A percentile compares a stretch with the other conserved stretches of the same genome.
phyloP scores from a whole-genome alignment of 1,140 invertebrate species.

The Maconellicoccus hirsutus region DNA sequence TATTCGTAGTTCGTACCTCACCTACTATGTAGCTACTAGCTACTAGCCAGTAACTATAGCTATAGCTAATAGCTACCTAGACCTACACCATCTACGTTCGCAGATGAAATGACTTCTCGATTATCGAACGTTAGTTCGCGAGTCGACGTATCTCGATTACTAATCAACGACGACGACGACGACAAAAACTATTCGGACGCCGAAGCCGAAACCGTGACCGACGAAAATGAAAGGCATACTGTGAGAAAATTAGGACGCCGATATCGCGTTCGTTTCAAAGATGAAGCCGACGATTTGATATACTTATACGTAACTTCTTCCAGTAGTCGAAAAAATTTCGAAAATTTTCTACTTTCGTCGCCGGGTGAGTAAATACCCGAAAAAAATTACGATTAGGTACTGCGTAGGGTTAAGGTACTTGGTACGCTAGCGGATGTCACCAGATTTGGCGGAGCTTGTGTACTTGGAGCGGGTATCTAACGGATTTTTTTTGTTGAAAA shows the following conservation, averaged over 20 bases:
- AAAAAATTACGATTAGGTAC: too few species aligned
- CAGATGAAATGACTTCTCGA: neutral
- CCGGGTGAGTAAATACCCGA: constrained; percentile 22
- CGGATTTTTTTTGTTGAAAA: too few species aligned
- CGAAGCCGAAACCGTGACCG: neutral
- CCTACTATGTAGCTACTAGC: too few species aligned
- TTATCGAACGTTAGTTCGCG: neutral
- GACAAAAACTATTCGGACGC: too few species aligned
- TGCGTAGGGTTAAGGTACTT: too few species aligned
- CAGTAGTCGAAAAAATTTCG: constrained; percentile 14
- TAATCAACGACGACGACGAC: neutral
- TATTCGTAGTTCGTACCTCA: too few species aligned
- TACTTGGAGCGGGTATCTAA: too few species aligned
- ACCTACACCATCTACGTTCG: too few species aligned
- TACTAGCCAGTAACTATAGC: too few species aligned
- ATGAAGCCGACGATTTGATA: constrained; percentile 23
- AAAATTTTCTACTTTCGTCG: constrained; percentile 23
- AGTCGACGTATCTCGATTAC: neutral
- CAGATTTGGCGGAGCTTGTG: too few species aligned
- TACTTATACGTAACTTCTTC: constrained; percentile 23
- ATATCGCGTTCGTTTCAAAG: constrained; percentile 8
- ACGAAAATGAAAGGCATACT: neutral
- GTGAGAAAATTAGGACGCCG: constrained; percentile 24
- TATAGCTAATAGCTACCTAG: too few species aligned
- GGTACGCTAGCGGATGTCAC: too few species aligned